Evolutionary conservation across 2,888 invertebrate species (phyloP).

Genomic region (Coelopa pilipes): DNA sequence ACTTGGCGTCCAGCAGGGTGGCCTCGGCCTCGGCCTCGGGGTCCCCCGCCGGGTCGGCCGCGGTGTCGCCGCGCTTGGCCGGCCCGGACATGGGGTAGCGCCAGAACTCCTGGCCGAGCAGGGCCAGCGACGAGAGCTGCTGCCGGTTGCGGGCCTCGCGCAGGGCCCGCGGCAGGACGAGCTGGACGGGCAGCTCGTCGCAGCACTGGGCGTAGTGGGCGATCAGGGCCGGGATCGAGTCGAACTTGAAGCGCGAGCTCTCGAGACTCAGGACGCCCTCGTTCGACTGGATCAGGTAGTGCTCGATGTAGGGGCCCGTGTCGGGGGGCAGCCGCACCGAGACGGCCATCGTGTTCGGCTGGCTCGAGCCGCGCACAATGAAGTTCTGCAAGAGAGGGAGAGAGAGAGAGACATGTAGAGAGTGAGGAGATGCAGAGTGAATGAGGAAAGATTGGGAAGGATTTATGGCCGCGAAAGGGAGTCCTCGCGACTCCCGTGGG

Average conservation of each 20-base stretch:
- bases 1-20: conserved; percentile 61
- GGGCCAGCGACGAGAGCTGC: conserved; percentile 88
- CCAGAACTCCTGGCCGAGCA: conserved; percentile 91
- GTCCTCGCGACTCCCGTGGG: background rate
- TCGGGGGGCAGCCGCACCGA: conserved; percentile 89
- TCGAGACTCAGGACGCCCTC: conserved; percentile 86
- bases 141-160: conserved; percentile 89
- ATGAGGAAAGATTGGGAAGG: background rate
- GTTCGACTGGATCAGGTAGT: conserved; percentile 92
- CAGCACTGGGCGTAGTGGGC: conserved; percentile 94
- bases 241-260: conserved; percentile 93
- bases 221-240: conserved; percentile 90
- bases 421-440: background rate
- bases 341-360: conserved; percentile 93
- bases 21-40: conserved; percentile 40
- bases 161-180: conserved; percentile 85
- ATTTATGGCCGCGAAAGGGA: background rate
- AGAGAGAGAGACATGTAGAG: background rate
- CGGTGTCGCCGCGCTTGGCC: conserved; percentile 54
- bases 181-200: conserved; percentile 92
- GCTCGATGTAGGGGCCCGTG: conserved; percentile 92
- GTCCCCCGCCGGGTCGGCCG: too few relatives aligned
- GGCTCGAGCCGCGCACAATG: conserved; percentile 93
- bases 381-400: conserved; percentile 77
- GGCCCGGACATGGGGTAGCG: conserved; percentile 82